Conservation (phyloP, 1,140 invertebrate species). For the Matsumurasca onukii region DNA sequence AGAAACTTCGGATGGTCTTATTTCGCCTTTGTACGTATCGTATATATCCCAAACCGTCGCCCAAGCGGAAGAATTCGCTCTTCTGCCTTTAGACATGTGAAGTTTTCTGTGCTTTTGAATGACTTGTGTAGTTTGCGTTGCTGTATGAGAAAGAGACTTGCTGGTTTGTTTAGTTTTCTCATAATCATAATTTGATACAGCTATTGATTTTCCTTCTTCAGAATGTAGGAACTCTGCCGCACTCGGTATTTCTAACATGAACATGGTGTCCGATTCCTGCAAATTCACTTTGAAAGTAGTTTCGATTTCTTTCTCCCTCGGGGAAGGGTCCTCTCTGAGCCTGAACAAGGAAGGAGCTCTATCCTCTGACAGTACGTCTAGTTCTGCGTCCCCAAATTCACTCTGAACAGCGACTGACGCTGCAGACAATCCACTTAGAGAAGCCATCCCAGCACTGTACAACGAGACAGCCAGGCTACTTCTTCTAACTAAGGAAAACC, state of each 20-base stretch:
- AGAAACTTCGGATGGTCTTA: background rate
- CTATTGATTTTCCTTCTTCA: background rate
- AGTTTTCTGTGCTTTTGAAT: background rate
- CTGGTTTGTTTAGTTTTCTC: background rate
- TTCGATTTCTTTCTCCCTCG: background rate
- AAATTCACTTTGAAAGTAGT: background rate
- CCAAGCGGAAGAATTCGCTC: background rate
- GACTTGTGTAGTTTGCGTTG: background rate
- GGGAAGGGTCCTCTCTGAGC: background rate
- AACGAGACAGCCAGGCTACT: background rate
- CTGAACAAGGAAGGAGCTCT: conserved; percentile 2
- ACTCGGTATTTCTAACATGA: background rate
- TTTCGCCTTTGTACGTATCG: conserved; percentile 10
- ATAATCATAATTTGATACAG: background rate
- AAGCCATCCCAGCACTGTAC: background rate
- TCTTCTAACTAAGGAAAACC: no score
- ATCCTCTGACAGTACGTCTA: background rate
- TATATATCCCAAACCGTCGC: conserved; percentile 17
- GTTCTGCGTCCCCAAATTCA: background rate
- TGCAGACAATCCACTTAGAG: background rate
- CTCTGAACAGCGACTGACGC: background rate
- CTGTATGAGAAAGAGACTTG: conserved; percentile 13
- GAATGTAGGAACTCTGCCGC: background rate
- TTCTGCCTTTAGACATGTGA: background rate
- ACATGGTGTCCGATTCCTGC: background rate